These are phyloP conservation scores for Chloropsis hardwickii DNA, from an alignment of 2,113 vertebrate genomes.

Conservation along the genomic window DNA sequence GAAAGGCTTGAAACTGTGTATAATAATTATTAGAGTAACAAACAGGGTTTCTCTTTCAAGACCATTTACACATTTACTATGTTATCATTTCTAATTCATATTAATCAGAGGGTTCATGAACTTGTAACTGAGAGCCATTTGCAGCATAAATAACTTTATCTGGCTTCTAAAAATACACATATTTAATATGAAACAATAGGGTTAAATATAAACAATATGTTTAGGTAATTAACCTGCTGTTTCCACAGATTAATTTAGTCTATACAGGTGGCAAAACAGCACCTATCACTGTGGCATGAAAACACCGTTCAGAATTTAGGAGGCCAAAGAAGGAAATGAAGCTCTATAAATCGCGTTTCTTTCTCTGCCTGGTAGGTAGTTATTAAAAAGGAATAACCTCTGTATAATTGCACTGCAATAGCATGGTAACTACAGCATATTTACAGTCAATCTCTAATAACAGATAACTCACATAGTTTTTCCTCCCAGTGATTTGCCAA, in stretches of 20 bases:
- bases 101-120: slow-evolving; percentile 55
- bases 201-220: slow-evolving; percentile 46
- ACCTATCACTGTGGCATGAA: not conserved
- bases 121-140: slow-evolving; percentile 34
- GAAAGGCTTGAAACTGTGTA: not conserved
- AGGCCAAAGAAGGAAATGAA: not conserved
- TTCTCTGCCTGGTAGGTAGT: not conserved
- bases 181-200: slow-evolving; percentile 40
- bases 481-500: not conserved
- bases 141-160: slow-evolving; percentile 45
- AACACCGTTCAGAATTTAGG: not conserved
- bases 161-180: slow-evolving; percentile 12
- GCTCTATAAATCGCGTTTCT: not conserved
- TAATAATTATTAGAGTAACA: slow-evolving; percentile 1
- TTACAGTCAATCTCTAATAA: slow-evolving; percentile 1
- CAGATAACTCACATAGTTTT: not conserved
- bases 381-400: slow-evolving; percentile 45
- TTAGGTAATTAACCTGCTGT: slow-evolving; percentile 37
- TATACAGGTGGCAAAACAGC: not conserved
- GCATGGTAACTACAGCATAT: not conserved
- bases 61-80: slow-evolving; percentile 28
- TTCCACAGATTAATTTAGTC: not conserved
- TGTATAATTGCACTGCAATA: slow-evolving; percentile 3
- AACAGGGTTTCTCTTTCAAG: slow-evolving; percentile 17
- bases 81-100: slow-evolving; percentile 58